phyloP scores from a whole-genome alignment of 2,797 vertebrate species.

The Catamblyrhynchus diadema region DNA sequence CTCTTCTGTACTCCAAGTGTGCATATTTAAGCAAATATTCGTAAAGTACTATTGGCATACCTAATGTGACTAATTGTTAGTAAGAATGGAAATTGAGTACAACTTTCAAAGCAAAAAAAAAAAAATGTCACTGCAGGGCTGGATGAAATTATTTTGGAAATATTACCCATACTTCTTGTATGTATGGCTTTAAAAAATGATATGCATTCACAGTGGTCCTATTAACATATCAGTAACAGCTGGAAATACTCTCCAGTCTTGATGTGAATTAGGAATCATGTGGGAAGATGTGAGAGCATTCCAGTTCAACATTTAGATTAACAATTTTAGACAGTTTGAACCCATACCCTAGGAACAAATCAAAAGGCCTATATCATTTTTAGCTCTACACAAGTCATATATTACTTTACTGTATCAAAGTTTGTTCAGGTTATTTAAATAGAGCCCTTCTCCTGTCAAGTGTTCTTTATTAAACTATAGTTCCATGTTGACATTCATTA shows the following conservation, averaged over 20 bases:
- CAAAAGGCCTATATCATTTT: neutral
- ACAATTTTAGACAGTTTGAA: neutral
- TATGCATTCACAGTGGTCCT: neutral
- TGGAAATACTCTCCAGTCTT: slow-evolving; percentile 2
- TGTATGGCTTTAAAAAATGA: neutral
- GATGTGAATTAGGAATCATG: neutral
- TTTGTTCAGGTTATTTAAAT: neutral
- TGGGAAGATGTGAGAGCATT: neutral
- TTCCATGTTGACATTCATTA: neutral
- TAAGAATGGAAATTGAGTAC: neutral
- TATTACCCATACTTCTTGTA: neutral
- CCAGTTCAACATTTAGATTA: neutral
- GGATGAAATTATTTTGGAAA: neutral
- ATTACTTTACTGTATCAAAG: neutral
- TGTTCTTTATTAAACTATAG: neutral
- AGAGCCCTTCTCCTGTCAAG: neutral
- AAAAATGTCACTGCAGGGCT: neutral
- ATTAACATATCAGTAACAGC: neutral
- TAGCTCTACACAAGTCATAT: neutral
- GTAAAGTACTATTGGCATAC: neutral
- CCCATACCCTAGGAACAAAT: neutral
- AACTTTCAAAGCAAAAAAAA: neutral
- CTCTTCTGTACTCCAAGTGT: neutral
- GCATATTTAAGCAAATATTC: neutral
- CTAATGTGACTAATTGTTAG: neutral